Conservation (phyloP, 2,888 invertebrate species). For the Tiphia femorata region DNA sequence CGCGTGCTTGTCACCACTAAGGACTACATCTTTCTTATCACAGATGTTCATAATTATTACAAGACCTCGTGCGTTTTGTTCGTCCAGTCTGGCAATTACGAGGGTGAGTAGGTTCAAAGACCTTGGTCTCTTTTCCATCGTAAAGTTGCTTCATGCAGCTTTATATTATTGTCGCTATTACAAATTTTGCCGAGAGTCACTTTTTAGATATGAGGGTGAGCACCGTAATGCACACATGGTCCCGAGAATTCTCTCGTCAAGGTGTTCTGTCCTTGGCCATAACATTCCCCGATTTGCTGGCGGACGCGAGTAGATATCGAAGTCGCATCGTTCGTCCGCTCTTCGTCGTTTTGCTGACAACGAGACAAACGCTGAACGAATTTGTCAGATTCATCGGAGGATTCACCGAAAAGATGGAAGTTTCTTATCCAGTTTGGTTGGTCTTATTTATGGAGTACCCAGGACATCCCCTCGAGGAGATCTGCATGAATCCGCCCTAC, state of each 20-base stretch:
- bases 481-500: conserved; percentile 33
- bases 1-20: not conserved
- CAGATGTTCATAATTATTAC: conserved; percentile 39
- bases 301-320: conserved; percentile 16
- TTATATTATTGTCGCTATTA: too few relatives aligned
- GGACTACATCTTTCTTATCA: conserved; percentile 30
- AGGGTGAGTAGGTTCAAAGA: conserved; percentile 37
- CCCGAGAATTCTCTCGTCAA: conserved; percentile 38
- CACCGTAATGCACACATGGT: conserved; percentile 27
- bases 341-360: conserved; percentile 42
- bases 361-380: conserved; percentile 24
- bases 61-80: conserved; percentile 42
- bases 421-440: conserved; percentile 50
- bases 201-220: conserved; percentile 30
- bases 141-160: too few relatives aligned
- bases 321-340: conserved; percentile 37
- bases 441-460: conserved; percentile 44
- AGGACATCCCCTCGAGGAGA: conserved; percentile 18
- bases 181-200: not conserved
- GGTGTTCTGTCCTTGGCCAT: conserved; percentile 29
- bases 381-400: conserved; percentile 33
- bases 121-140: too few relatives aligned
- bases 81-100: conserved; percentile 18
- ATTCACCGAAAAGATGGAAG: conserved; percentile 28
- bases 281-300: conserved; percentile 29